Evolutionary conservation across 2,888 invertebrate genomes (phyloP).

Genomic region (Sepiola atlantica): DNA sequence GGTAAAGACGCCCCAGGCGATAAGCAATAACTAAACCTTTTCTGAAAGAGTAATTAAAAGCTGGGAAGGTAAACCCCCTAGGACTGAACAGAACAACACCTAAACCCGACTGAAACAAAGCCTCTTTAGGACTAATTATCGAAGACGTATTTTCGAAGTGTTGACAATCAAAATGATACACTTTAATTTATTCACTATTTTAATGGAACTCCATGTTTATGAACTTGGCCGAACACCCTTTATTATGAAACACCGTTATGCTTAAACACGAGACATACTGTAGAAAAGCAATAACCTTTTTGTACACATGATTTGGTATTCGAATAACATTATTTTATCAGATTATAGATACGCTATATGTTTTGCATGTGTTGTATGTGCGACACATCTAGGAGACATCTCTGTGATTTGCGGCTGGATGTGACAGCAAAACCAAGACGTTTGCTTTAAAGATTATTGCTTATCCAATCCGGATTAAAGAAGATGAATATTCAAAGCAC

Average conservation of each 20-base stretch:
- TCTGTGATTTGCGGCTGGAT: slow-evolving; percentile 2
- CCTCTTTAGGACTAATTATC: too few relatives aligned
- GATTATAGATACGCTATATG: not conserved
- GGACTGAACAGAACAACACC: too few relatives aligned
- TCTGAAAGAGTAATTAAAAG: too few relatives aligned
- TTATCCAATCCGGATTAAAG: not conserved
- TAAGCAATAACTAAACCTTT: too few relatives aligned
- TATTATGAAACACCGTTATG: not conserved
- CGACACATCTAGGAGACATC: not conserved
- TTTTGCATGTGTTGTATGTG: not conserved
- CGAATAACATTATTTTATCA: not conserved
- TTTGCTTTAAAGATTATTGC: slow-evolving; percentile 15
- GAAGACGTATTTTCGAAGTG: too few relatives aligned
- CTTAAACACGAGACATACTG: not conserved
- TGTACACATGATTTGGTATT: not conserved
- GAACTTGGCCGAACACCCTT: too few relatives aligned
- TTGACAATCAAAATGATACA: too few relatives aligned
- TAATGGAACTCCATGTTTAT: too few relatives aligned
- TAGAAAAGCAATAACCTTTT: not conserved
- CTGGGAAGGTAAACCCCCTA: too few relatives aligned
- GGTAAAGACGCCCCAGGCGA: too few relatives aligned
- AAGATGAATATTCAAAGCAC: slow-evolving; percentile 32
- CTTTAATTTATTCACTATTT: too few relatives aligned
- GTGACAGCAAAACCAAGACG: not conserved
- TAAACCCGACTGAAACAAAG: too few relatives aligned